phyloP scores from a whole-genome alignment of 2,113 vertebrate genomes.

The Salvelinus fontinalis region DNA sequence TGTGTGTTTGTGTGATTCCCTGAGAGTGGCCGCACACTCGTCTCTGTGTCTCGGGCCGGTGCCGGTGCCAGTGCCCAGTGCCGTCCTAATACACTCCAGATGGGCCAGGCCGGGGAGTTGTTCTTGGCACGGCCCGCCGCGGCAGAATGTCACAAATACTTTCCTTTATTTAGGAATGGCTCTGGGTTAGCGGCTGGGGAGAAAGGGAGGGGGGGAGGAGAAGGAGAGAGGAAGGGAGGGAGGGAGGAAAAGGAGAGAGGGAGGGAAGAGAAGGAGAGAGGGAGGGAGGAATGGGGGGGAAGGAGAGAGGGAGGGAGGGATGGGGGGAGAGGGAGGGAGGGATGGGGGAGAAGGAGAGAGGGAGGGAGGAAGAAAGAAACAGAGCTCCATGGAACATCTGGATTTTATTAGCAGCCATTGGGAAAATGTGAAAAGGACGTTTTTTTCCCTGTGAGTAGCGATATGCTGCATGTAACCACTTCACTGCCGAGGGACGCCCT shows the following conservation, averaged over 20 bases:
- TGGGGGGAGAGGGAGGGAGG: too few species aligned
- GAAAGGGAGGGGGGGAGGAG: not conserved
- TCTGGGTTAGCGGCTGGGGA: slow-evolving; percentile 63
- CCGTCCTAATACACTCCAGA: slow-evolving; percentile 80
- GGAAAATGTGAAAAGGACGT: slow-evolving; percentile 84
- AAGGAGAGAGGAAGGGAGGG: slow-evolving; percentile 22
- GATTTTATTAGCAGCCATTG: slow-evolving; percentile 87
- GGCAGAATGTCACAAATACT: slow-evolving; percentile 89
- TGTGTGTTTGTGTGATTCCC: not conserved
- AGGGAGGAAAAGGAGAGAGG: slow-evolving; percentile 21
- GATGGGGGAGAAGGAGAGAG: too few species aligned
- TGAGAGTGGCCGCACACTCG: slow-evolving; percentile 14
- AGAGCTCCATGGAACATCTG: slow-evolving; percentile 85
- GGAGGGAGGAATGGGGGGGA: too few species aligned
- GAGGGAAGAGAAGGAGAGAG: too few species aligned
- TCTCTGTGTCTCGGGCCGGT: slow-evolving; percentile 13
- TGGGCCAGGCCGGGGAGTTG: slow-evolving; percentile 80
- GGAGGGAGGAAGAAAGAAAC: slow-evolving; percentile 30
- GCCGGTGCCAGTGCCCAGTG: slow-evolving; percentile 57
- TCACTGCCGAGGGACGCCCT: slow-evolving; percentile 67
- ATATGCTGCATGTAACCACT: slow-evolving; percentile 71
- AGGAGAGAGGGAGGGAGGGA: too few species aligned
- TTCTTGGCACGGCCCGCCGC: slow-evolving; percentile 79
- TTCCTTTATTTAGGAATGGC: slow-evolving; percentile 87
- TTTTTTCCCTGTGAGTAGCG: slow-evolving; percentile 70